A percentile compares a stretch with the other conserved stretches of the same genome.
Conservation (phyloP, 1,140 invertebrate species). For the Cyclina sinensis region DNA sequence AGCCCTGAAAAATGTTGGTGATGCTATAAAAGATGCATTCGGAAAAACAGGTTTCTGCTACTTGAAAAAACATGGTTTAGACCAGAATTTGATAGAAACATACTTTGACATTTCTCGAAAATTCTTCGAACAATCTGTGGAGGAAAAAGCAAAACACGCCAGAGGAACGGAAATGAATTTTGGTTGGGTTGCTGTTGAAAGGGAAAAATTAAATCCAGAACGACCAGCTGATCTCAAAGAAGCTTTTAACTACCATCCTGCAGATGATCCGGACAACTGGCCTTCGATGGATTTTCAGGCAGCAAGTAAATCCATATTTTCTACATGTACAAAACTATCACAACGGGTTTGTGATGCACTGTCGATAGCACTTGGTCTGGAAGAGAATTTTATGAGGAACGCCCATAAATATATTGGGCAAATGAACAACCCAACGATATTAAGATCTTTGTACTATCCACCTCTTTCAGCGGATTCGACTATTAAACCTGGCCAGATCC, state of each 20-base stretch:
- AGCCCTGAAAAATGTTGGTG: slow-evolving; percentile 30
- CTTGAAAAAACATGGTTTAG: slow-evolving; percentile 68
- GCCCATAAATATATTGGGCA: slow-evolving; percentile 34
- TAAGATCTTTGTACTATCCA: slow-evolving; percentile 56
- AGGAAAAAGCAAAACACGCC: slow-evolving; percentile 60
- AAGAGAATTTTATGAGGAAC: slow-evolving; percentile 14
- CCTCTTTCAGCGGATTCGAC: neutral
- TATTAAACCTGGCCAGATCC: slow-evolving; percentile 87
- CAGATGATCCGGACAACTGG: slow-evolving; percentile 33
- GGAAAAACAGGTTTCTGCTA: slow-evolving; percentile 67
- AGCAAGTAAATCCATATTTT: slow-evolving; percentile 1
- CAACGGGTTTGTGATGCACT: slow-evolving; percentile 34
- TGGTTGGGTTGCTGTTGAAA: slow-evolving; percentile 67
- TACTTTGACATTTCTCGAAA: slow-evolving; percentile 54
- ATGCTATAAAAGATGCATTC: slow-evolving; percentile 57
- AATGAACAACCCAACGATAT: neutral
- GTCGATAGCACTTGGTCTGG: slow-evolving; percentile 34
- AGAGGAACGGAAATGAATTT: slow-evolving; percentile 36
- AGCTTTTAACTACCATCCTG: slow-evolving; percentile 45
- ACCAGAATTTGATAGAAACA: slow-evolving; percentile 35
- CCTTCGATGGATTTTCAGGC: neutral
- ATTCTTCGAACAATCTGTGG: slow-evolving; percentile 59
- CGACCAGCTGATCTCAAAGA: slow-evolving; percentile 54
- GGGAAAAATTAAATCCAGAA: slow-evolving; percentile 45
- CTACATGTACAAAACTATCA: neutral